Evolutionary conservation across 2,797 vertebrate species (phyloP).

Genomic region (Sparidentex hasta): DNA sequence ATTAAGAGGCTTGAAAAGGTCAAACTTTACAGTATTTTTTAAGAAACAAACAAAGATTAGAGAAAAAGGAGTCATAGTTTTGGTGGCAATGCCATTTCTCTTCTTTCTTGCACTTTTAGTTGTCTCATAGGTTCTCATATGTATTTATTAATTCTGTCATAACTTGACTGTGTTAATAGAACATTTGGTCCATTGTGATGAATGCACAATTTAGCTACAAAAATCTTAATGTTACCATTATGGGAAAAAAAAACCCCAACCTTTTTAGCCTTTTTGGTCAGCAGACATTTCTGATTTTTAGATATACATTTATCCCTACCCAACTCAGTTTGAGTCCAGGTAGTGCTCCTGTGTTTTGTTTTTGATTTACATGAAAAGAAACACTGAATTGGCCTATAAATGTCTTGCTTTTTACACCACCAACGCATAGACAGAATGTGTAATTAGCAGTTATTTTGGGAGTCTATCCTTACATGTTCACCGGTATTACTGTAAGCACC

Average conservation of each 20-base stretch:
- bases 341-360: too few species aligned
- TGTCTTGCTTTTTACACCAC: constrained; percentile 34
- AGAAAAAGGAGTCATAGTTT: not conserved
- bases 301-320: too few species aligned
- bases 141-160: not conserved
- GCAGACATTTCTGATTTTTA: not conserved
- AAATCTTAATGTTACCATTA: not conserved
- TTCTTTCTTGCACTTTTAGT: not conserved
- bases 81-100: not conserved
- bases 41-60: not conserved
- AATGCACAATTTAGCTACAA: not conserved
- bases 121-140: not conserved
- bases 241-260: not conserved
- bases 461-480: constrained; percentile 8
- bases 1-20: not conserved
- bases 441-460: constrained; percentile 33
- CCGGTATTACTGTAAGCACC: not conserved
- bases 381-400: not conserved
- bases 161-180: too few species aligned
- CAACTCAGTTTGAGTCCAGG: too few species aligned
- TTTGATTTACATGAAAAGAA: not conserved
- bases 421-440: constrained; percentile 3
- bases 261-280: not conserved
- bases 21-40: not conserved
- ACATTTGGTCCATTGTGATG: not conserved